These are phyloP conservation scores for Erpobdella octoculata DNA, from an alignment of 2,888 invertebrate genomes.

Conservation along the genomic window DNA sequence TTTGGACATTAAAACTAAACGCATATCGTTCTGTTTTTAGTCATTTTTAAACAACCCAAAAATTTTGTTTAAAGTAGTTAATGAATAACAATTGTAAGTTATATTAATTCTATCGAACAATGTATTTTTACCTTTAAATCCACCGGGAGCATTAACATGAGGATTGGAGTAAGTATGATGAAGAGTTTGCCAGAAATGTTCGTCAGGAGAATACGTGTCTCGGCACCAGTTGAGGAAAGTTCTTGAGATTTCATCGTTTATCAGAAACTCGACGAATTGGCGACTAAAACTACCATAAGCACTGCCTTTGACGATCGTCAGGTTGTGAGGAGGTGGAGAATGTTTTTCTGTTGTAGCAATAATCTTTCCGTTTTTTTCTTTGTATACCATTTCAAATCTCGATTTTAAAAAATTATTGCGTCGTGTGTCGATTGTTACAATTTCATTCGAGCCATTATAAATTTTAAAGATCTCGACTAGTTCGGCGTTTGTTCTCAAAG, in stretches of 20 bases:
- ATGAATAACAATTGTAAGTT: too few relatives aligned
- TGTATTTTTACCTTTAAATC: slow-evolving; percentile 47
- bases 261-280: slow-evolving; percentile 45
- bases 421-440: slow-evolving; percentile 37
- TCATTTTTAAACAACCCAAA: too few relatives aligned
- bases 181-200: slow-evolving; percentile 50
- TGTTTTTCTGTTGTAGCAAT: slow-evolving; percentile 34
- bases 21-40: too few relatives aligned
- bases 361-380: slow-evolving; percentile 25
- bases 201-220: slow-evolving; percentile 47
- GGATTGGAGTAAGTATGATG: slow-evolving; percentile 44
- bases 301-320: slow-evolving; percentile 47
- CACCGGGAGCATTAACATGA: slow-evolving; percentile 44
- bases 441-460: slow-evolving; percentile 50
- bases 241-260: slow-evolving; percentile 40
- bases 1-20: too few relatives aligned
- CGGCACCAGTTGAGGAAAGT: slow-evolving; percentile 46
- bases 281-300: slow-evolving; percentile 49
- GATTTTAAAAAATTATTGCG: slow-evolving; percentile 23
- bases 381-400: slow-evolving; percentile 30
- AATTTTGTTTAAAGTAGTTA: too few relatives aligned
- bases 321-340: slow-evolving; percentile 38
- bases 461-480: slow-evolving; percentile 47
- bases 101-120: too few relatives aligned
- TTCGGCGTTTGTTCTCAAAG: slow-evolving; percentile 48